phyloP scores from a whole-genome alignment of 2,888 invertebrate genomes.

The Limenitis camilla region DNA sequence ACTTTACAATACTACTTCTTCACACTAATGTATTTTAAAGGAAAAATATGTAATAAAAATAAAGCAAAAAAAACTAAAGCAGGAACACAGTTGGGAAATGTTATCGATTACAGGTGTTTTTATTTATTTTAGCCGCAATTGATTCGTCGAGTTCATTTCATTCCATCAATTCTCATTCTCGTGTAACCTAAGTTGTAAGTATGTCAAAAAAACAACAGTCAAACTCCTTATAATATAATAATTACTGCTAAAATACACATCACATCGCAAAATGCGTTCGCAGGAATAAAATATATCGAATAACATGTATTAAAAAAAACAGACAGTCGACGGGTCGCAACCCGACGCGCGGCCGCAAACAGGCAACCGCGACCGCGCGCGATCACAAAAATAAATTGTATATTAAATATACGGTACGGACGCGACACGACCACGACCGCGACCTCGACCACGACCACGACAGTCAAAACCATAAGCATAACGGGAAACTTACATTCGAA shows the following conservation, averaged over 20 bases:
- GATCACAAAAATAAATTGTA: constrained; percentile 53
- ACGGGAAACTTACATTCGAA: constrained; percentile 75
- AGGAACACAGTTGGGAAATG: constrained; percentile 73
- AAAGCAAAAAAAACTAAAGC: constrained; percentile 74
- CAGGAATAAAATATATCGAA: constrained; percentile 87
- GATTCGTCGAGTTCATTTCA: constrained; percentile 59
- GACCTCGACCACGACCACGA: no score
- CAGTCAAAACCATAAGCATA: constrained; percentile 73
- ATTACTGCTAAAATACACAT: constrained; percentile 77
- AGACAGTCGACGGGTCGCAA: constrained; percentile 63
- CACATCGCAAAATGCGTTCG: constrained; percentile 85
- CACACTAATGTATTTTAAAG: constrained; percentile 71
- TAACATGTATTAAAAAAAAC: constrained; percentile 76
- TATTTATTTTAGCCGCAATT: constrained; percentile 65
- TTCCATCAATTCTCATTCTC: constrained; percentile 57
- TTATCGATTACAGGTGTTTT: constrained; percentile 65
- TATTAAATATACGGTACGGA: constrained; percentile 69
- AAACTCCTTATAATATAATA: constrained; percentile 75
- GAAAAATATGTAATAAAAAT: constrained; percentile 70
- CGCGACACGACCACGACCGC: constrained; percentile 61
- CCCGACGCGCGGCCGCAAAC: constrained; percentile 66
- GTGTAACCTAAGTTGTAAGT: constrained; percentile 72
- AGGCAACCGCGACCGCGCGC: constrained; percentile 70
- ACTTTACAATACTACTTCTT: constrained; percentile 72
- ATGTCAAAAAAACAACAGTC: constrained; percentile 74